Base-by-base conservation (phyloP, 2,113 vertebrate species). In the Megaceryle torquata region DNA sequence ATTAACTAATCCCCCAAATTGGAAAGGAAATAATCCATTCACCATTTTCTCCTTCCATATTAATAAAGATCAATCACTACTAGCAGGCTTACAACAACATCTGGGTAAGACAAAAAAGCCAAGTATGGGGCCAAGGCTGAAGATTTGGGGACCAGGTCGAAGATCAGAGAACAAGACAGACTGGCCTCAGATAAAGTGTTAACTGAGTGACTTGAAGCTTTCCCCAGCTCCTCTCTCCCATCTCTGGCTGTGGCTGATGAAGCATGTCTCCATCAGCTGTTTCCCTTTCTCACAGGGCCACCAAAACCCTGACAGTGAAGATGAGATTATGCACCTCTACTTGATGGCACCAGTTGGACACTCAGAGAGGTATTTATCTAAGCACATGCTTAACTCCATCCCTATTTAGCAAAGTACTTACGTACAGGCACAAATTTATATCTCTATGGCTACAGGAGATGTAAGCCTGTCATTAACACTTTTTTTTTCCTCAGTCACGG, bases 361-460 rank as follows among this genome's bases (percentile, higher is more conserved):
- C 75, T 82, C 43, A 35, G 46, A 46, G 22, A 82, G 74, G 78
- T 43, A 93, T 56, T 96, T 95, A 93, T 35, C 72, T 63, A 89
- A 89, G 92, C 74, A 91, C 83, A 91, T 37, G 50, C 92, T 96
- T 96, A 97, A 94, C 72, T 83, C 61, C 77, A 93, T 91, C 92
- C 93, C 65, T 93, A 79, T 79, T 96, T 96, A 96, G 95, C 60
- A 95, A 84, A 94, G 93, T 28, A 83, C 74, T 96, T 93, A 93
- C 1, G 35, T 82, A 41, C 0, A 81, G 83, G 50, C 74, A 92
- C 74, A 89, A 71, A 89, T 70, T 84, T 77, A 93, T 54, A 56
- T 92, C 83, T 79, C 88, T 79, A 44, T 60, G 70, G 82, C 80
- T 86, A 93, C 91, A 89, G 2, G 5, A 88, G 87, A 78, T 18